Evolutionary conservation across 2,888 invertebrate genomes (phyloP), one percentile per base, ranked within the genome.

Genomic region (Lordiphosa fenestrarum): DNA sequence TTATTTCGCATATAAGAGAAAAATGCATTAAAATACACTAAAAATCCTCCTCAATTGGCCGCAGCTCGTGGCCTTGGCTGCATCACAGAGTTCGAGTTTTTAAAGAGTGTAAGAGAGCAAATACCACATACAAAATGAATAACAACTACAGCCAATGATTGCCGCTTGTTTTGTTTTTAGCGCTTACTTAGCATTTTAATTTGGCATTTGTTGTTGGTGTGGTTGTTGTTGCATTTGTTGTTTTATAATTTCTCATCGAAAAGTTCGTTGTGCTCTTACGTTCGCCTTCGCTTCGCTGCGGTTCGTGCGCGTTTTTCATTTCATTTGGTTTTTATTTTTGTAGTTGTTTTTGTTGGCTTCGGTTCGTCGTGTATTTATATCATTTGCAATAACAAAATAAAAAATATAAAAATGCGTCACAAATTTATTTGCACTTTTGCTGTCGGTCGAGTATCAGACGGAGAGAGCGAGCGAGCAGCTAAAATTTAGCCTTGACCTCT

Each of bases 221-320:
- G 0, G 39, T 15, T 39, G 15, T 39, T 15, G 15, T 39, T 15
- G 15, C 15, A 15, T 39, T 39, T 39, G 37, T 71, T 77, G 60
- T 71, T 73, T 77, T 64, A 71, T 74, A 69, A 71, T 78, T 78
- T 74, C 71, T 66, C 71, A 75, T 74, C 74, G 66, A 74, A 71
- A 74, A 71, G 74, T 75, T 75, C 74, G 75, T 78, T 75, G 74
- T 65, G 74, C 74, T 78, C 69, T 75, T 78, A 69, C 75, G 75
- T 40, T 57, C 52, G 52, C 61, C n/a, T 13, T 50, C 46, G n/a
- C 57, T 62, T 58, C 51, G 63, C 42, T 61, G 52, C 47, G 49
- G 55, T 64, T 50, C 55, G 55, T 67, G 39, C 52, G 46, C 56
- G 42, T 57, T 50, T 49, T 74, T 52, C 58, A 58, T 42, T 36